A percentile compares a stretch with the other conserved stretches of the same genome.
These are phyloP conservation scores for Pseudomyrmex sp. DNA, from an alignment of 1,140 invertebrate species.

Conservation along the genomic window DNA sequence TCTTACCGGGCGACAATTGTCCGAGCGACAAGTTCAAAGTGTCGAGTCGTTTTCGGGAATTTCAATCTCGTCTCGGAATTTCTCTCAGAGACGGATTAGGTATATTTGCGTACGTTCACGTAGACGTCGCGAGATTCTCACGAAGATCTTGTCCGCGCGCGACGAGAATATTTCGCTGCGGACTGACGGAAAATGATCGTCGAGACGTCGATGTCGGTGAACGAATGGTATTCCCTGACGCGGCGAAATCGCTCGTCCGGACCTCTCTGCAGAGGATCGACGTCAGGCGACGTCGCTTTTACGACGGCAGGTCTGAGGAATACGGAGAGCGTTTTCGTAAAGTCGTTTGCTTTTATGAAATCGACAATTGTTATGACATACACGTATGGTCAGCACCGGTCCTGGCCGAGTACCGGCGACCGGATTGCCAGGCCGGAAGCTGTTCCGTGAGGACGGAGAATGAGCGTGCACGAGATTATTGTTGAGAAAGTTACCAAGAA, in stretches of 20 bases:
- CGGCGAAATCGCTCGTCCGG: conserved; percentile 46
- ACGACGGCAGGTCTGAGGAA: conserved; percentile 53
- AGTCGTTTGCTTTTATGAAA: conserved; percentile 70
- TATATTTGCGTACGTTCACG: conserved; percentile 50
- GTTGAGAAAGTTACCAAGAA: not conserved
- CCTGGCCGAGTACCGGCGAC: not conserved
- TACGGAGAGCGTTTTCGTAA: conserved; percentile 30
- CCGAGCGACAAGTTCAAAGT: conserved; percentile 31
- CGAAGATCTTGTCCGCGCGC: not conserved
- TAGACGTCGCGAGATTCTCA: conserved; percentile 40
- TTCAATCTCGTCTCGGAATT: conserved; percentile 49
- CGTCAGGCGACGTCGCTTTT: conserved; percentile 59
- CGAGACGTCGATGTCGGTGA: conserved; percentile 18
- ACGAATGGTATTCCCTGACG: conserved; percentile 40
- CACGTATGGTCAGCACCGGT: conserved; percentile 3
- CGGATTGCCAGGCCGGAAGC: not conserved
- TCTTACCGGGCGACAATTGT: conserved; percentile 30
- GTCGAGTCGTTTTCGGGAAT: conserved; percentile 39
- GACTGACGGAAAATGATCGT: conserved; percentile 1
- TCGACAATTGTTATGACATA: conserved; percentile 63
- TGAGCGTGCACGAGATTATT: not conserved
- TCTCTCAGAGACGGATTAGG: conserved; percentile 28
- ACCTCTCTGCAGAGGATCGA: conserved; percentile 40
- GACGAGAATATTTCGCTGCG: conserved; percentile 3
- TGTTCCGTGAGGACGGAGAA: not conserved